Evolutionary conservation across 2,797 vertebrate genomes (phyloP), one percentile per base, ranked within the genome.

Genomic region (Diglossa cyanea): DNA sequence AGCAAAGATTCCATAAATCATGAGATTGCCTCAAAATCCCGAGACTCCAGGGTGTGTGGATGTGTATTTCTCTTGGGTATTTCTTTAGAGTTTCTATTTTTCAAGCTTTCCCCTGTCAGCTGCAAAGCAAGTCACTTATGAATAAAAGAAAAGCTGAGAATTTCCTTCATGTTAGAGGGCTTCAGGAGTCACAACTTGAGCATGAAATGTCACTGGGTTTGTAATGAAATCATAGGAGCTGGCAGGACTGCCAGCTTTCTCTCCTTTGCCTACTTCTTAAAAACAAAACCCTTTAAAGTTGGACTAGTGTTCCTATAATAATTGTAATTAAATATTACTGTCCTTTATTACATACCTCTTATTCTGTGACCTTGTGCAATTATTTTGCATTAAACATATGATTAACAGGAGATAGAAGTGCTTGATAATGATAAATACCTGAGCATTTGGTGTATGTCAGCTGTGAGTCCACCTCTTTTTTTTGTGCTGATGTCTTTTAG

Each of bases 111-210:
- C 17, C 17, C 21, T 76, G 71, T 48, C 48, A 85, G 50, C 44
- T 92, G 77, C 88, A 84, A 92, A 83, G 53, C 71, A 82, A 82
- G 60, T 63, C 23, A n/a, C 60, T 85, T 62, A 90, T 70, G 75
- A 94, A 86, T 94, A 86, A 93, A 92, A 95, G 71, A 93, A 78
- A 79, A 87, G 74, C 80, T 88, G 77, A 81, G 63, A 74, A 57
- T 89, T 89, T 93, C 25, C 47, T 76, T 95, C 77, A 25, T 39
- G 50, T 91, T 76, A 44, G 54, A 70, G 45, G 67, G 42, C 37
- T 88, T 72, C 67, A 92, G 77, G 53, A 93, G 28, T 37, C 67
- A 67, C 77, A 84, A 53, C n/a, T 65, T 67, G 42, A 82, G 76
- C 74, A 63, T 54, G 71, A 93, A 93, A 92, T 93, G 57, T 76